A percentile compares a stretch with the other conserved stretches of the same genome.
Evolutionary conservation across 37 sponge, comb jelly and placozoan species (phyloP).

Genomic region (Oscarella lobularis): DNA sequence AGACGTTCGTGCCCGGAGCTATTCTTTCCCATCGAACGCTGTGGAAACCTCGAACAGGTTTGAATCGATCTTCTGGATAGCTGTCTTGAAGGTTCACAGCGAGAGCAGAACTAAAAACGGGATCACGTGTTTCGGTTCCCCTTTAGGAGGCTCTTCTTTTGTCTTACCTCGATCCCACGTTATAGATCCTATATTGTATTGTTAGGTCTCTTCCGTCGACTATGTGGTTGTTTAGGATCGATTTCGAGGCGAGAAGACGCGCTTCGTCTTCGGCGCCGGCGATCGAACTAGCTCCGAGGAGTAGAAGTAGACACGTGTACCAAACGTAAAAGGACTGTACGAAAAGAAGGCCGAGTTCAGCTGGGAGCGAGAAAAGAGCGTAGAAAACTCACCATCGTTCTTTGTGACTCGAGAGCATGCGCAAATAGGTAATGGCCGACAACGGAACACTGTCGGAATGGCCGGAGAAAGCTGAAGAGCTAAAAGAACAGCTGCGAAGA

Average conservation of each 20-base stretch:
- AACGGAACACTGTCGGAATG: neutral
- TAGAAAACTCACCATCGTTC: too few species aligned
- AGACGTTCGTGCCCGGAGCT: constrained; percentile 46
- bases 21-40: constrained; percentile 48
- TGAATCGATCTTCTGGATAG: constrained; percentile 36
- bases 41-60: constrained; percentile 24
- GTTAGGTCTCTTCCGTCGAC: constrained; percentile 79
- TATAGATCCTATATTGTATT: constrained; percentile 58
- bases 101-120: constrained; percentile 31
- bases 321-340: too few species aligned
- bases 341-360: too few species aligned
- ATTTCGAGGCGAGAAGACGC: constrained; percentile 60
- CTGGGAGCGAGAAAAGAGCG: too few species aligned
- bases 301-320: neutral
- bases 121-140: neutral
- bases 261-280: constrained; percentile 17
- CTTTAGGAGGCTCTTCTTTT: constrained; percentile 2
- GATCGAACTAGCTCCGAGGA: neutral
- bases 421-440: neutral
- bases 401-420: too few species aligned
- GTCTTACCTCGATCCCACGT: constrained; percentile 59
- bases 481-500: neutral
- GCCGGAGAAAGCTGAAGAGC: neutral
- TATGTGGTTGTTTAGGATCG: constrained; percentile 56
- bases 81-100: constrained; percentile 45